Conservation (phyloP, 2,888 invertebrate genomes). For the Axea sp. region DNA sequence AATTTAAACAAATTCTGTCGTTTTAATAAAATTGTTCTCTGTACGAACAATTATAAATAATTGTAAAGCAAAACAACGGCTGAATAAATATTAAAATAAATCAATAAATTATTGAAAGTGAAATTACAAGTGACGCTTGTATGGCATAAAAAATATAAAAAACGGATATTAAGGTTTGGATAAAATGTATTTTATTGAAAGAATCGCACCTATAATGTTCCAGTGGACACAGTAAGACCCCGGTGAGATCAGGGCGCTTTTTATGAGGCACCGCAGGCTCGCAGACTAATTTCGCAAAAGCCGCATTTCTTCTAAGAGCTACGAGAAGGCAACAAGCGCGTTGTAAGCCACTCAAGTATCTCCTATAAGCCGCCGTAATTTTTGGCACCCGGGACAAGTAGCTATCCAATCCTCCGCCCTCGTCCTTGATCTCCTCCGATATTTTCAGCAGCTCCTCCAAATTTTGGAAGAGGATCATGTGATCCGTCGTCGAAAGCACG, state of each 20-base stretch:
- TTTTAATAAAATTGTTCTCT: too few species aligned
- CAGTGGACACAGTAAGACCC: constrained; percentile 90
- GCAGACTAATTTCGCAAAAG: constrained; percentile 89
- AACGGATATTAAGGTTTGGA: background rate
- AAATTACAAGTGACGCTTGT: too few species aligned
- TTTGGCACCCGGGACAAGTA: constrained; percentile 87
- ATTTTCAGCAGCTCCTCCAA: constrained; percentile 89
- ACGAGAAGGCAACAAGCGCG: constrained; percentile 92
- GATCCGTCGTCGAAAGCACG: constrained; percentile 87
- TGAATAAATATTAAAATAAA: too few species aligned
- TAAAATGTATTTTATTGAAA: too few species aligned
- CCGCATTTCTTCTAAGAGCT: constrained; percentile 83
- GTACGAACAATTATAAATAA: too few species aligned
- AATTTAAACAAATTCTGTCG: too few species aligned
- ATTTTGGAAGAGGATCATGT: constrained; percentile 90
- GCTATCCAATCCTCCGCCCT: constrained; percentile 82
- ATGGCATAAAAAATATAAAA: too few species aligned
- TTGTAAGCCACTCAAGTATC: constrained; percentile 91
- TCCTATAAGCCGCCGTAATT: constrained; percentile 88
- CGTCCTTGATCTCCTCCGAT: constrained; percentile 91
- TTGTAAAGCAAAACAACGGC: too few species aligned
- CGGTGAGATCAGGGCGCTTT: constrained; percentile 90
- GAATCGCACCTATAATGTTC: constrained; percentile 86
- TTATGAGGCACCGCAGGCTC: constrained; percentile 88
- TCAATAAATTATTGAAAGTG: too few species aligned